Evolutionary conservation across 1,140 invertebrate genomes (phyloP).

Genomic region (Wasmannia auropunctata): DNA sequence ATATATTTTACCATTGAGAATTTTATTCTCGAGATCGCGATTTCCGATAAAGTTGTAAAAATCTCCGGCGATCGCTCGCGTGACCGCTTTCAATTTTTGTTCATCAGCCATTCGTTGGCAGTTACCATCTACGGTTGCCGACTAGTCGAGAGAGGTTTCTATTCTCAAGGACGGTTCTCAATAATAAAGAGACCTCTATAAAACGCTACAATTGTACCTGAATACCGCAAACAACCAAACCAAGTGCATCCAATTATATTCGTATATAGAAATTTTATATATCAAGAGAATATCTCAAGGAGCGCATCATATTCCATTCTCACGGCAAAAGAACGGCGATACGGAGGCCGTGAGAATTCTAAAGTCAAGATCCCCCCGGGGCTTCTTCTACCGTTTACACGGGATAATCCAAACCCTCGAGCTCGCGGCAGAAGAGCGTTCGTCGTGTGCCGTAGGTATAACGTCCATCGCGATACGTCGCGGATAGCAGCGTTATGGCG

Average conservation of each 20-base stretch:
- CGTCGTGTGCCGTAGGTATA: not conserved
- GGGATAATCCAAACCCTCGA: not conserved
- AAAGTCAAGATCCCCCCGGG: slow-evolving; percentile 32
- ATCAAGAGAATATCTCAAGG: not conserved
- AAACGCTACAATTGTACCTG: not conserved
- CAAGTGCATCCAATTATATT: not conserved
- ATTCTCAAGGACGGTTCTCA: not conserved
- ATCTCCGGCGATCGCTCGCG: slow-evolving; percentile 12
- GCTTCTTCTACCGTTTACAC: slow-evolving; percentile 6
- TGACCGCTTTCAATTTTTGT: slow-evolving; percentile 29
- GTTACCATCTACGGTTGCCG: not conserved
- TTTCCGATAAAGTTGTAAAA: slow-evolving; percentile 26
- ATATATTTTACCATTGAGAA: not conserved
- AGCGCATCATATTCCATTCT: not conserved
- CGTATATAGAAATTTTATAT: not conserved
- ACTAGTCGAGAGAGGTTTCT: not conserved
- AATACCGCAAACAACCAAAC: not conserved
- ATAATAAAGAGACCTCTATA: not conserved
- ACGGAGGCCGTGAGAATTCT: not conserved
- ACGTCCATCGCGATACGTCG: slow-evolving; percentile 31
- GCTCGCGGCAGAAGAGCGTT: not conserved
- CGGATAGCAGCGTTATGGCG: slow-evolving; percentile 25
- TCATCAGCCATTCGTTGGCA: slow-evolving; percentile 7
- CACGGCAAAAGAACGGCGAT: not conserved
- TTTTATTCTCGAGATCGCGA: slow-evolving; percentile 27